These are phyloP conservation scores for Blastobasis adustella DNA, from an alignment of 2,888 invertebrate species.

Conservation along the genomic window DNA sequence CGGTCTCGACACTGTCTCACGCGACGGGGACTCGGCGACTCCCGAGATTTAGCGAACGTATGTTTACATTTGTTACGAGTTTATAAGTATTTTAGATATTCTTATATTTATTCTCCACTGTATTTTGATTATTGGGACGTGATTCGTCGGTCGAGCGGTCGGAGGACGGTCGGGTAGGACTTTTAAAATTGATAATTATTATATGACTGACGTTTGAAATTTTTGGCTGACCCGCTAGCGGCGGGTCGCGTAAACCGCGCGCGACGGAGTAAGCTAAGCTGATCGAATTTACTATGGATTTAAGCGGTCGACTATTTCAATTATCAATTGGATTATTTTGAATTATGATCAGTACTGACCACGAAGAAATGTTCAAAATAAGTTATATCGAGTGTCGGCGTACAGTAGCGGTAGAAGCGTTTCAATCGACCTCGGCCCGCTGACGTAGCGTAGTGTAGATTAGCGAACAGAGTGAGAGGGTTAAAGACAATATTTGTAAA, in stretches of 20 bases:
- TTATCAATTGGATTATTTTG: slow-evolving; percentile 56
- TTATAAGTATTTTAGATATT: slow-evolving; percentile 82
- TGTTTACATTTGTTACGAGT: slow-evolving; percentile 76
- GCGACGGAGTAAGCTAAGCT: slow-evolving; percentile 58
- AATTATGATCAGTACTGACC: slow-evolving; percentile 55
- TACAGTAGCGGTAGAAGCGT: slow-evolving; percentile 58
- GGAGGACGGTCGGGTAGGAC: slow-evolving; percentile 25
- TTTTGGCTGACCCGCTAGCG: slow-evolving; percentile 4
- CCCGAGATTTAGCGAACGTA: slow-evolving; percentile 55
- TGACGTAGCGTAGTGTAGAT: slow-evolving; percentile 68
- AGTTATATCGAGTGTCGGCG: slow-evolving; percentile 49
- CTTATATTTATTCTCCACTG: slow-evolving; percentile 79
- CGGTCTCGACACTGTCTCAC: slow-evolving; percentile 45
- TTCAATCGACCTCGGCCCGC: slow-evolving; percentile 61
- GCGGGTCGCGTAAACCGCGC: neutral
- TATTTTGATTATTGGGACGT: slow-evolving; percentile 55
- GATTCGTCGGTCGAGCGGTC: slow-evolving; percentile 29
- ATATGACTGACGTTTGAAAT: slow-evolving; percentile 58
- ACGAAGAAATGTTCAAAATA: slow-evolving; percentile 56
- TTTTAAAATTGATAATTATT: slow-evolving; percentile 27
- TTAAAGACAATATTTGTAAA: slow-evolving; percentile 77
- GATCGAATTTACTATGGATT: slow-evolving; percentile 74
- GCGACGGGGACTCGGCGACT: slow-evolving; percentile 48
- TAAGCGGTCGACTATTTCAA: slow-evolving; percentile 65
- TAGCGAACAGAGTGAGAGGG: slow-evolving; percentile 75